Percentiles rank a stretch among this genome's conserved stretches.
These are phyloP conservation scores for Trialeurodes vaporariorum DNA, from an alignment of 1,140 invertebrate species.

Conservation along the genomic window DNA sequence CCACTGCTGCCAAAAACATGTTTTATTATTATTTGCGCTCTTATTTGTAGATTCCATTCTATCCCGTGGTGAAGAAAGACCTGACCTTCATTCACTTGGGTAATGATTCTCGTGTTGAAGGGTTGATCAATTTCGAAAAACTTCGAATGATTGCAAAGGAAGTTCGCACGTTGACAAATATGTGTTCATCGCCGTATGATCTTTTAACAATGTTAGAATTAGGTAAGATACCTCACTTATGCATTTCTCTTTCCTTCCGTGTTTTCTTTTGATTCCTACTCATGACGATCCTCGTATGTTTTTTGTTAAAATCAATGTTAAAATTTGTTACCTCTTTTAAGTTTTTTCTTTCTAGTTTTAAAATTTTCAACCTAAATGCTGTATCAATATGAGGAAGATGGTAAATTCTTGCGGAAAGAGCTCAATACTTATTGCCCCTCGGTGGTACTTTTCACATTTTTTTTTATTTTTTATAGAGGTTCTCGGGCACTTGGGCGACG, in stretches of 20 bases:
- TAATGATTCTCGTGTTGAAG: constrained; percentile 88
- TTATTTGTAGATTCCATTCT: constrained; percentile 76
- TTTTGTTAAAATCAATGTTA: constrained; percentile 9
- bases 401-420: no score
- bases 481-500: no score
- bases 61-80: constrained; percentile 94
- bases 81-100: constrained; percentile 95
- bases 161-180: constrained; percentile 82
- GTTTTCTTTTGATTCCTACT: neutral
- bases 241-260: neutral
- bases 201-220: constrained; percentile 71
- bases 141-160: constrained; percentile 97
- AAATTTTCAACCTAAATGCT: no score
- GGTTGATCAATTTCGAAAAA: constrained; percentile 96
- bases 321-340: no score
- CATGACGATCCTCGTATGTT: neutral
- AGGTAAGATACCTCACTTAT: constrained; percentile 18
- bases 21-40: no score
- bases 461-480: no score
- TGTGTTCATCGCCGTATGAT: constrained; percentile 91
- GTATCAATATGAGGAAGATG: no score
- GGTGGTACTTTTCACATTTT: no score
- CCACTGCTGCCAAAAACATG: no score
- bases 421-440: no score
- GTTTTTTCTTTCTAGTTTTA: no score